Base-by-base conservation (phyloP, 92 coral and sea anemone genomes). In the Plumapathes pennacea region DNA sequence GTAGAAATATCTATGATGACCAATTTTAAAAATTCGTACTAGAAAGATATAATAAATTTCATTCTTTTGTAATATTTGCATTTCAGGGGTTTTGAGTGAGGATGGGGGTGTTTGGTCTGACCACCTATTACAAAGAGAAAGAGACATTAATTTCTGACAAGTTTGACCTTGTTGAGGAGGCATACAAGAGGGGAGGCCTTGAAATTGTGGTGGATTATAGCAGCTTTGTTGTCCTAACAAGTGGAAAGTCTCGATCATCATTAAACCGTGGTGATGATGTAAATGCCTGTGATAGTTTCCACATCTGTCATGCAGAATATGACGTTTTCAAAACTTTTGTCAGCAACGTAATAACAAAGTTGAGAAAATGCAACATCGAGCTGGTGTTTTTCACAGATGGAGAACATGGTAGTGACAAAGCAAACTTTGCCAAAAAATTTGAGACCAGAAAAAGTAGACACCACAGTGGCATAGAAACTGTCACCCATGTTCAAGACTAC, bases 381-480 rank as follows among this genome's bases (percentile, higher is more conserved):
- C 25, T 49, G 44, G 70, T 63, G 32, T 63, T 63, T 37, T 63
- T 63, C 33, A 28, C 22, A 21, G 70, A 63, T 48, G 70, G 70
- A 27, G 45, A 8, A 5, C n/a, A 21, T 32, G 70, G 70, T 12
- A 25, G 29, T 1, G 46, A 63, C 25, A 18, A 17, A 32, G 14
- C 2, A 10, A 14, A 43, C 7, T 46, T 11, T 19, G 25, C 21
- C 11, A 48, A 7, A 15, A 63, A 63, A 11, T 32, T 29, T 12
- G 3, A 43, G 33, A 48, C 60, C 17, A 46, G 70, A 57, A 37
- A 46, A 46, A 11, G 9, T 4, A 63, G 70, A 48, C 36, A 48
- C 9, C n/a, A 33, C 26, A 6, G 12, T 2, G 15, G 20, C 4
- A 24, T 63, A 9, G 0, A 17, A 23, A 5, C 32, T 34, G 14